Evolutionary conservation across 2,797 vertebrate species (phyloP).

Genomic region (Spinus pinus): DNA sequence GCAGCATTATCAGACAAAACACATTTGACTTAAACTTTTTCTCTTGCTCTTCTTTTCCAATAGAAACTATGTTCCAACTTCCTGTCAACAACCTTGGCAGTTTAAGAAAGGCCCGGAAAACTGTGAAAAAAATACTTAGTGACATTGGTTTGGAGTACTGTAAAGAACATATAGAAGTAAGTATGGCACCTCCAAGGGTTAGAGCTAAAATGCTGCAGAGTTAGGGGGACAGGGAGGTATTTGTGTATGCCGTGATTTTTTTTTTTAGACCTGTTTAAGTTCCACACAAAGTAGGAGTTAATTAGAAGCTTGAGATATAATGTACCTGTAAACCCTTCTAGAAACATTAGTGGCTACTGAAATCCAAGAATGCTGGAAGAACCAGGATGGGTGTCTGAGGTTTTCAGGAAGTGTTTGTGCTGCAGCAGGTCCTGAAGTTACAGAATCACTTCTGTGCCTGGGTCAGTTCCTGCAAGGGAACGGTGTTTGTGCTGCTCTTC

Average conservation of each 20-base stretch:
- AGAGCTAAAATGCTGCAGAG: not conserved
- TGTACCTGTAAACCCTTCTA: not conserved
- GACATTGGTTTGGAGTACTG: conserved; percentile 99
- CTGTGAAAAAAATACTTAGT: conserved; percentile 97
- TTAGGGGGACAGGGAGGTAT: not conserved
- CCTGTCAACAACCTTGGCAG: conserved; percentile 99
- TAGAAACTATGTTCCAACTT: conserved; percentile 99
- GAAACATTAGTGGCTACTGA: not conserved
- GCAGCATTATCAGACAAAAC: not conserved
- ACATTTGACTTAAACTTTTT: conserved; percentile 63
- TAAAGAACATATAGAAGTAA: conserved; percentile 95
- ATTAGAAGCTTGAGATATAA: not conserved
- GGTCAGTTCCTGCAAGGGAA: not conserved
- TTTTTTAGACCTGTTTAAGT: not conserved
- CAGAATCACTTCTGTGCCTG: not conserved
- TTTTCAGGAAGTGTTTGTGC: not conserved
- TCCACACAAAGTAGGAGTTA: not conserved
- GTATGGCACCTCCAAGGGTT: conserved; percentile 52
- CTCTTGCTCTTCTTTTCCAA: conserved; percentile 76
- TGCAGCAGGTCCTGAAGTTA: not conserved
- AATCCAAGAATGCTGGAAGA: not conserved
- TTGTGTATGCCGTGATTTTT: not conserved
- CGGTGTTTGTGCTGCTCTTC: not conserved
- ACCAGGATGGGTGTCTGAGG: not conserved
- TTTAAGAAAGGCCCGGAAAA: conserved; percentile 98